phyloP scores from a whole-genome alignment of 2,113 vertebrate species.

The Psammodynastes pulverulentus region DNA sequence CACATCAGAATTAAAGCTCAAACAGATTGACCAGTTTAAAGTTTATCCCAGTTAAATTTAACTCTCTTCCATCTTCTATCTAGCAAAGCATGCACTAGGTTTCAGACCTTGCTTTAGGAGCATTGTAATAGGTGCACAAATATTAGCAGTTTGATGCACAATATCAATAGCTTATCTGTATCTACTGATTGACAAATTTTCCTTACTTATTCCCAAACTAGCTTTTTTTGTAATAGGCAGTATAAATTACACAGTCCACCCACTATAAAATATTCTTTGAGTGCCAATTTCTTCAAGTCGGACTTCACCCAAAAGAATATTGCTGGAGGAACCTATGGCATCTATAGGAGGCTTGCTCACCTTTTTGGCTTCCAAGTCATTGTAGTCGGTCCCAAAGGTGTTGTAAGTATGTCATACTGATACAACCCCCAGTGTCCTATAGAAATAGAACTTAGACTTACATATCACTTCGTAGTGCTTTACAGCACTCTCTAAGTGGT shows the following conservation, averaged over 20 bases:
- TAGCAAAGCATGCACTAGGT: neutral
- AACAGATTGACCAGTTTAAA: neutral
- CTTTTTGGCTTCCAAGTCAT: neutral
- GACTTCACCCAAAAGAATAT: neutral
- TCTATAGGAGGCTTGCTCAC: neutral
- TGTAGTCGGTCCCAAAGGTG: neutral
- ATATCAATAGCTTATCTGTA: neutral
- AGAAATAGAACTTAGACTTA: neutral
- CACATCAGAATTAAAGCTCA: neutral
- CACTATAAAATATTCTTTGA: neutral
- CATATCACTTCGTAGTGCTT: too few species aligned
- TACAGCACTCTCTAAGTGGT: too few species aligned
- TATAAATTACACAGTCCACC: neutral
- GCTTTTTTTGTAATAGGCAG: slow-evolving; percentile 4
- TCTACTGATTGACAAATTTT: neutral
- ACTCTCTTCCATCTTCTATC: neutral
- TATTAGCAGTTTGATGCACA: neutral
- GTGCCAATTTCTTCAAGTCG: neutral
- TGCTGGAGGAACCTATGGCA: neutral
- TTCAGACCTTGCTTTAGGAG: neutral
- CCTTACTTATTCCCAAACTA: neutral
- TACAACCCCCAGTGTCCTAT: neutral
- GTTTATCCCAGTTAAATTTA: neutral
- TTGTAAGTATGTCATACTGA: neutral
- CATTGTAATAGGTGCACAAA: neutral